Evolutionary conservation across 2,113 vertebrate species (phyloP).

Genomic region (Crotalus horridus): DNA sequence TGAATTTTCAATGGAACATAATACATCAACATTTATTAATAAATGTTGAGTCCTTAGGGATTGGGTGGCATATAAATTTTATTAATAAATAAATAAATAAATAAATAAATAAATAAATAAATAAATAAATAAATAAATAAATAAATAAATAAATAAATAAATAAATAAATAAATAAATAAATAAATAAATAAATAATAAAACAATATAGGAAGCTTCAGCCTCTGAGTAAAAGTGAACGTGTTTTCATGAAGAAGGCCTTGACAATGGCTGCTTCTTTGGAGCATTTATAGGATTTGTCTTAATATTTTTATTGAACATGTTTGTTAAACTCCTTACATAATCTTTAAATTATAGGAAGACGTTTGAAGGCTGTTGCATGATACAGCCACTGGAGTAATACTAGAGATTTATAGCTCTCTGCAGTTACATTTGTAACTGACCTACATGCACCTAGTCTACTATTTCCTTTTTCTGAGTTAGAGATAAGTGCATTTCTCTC

Average conservation of each 20-base stretch:
- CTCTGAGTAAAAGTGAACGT: slow-evolving; percentile 57
- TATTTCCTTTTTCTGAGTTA: slow-evolving; percentile 73
- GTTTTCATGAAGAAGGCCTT: slow-evolving; percentile 68
- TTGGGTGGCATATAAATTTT: too few relatives aligned
- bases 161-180: too few relatives aligned
- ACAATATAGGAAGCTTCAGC: slow-evolving; percentile 47
- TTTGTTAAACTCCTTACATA: slow-evolving; percentile 65
- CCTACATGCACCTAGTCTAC: slow-evolving; percentile 68
- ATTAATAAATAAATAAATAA: too few relatives aligned
- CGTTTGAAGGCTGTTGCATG: slow-evolving; percentile 60
- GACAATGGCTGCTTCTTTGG: slow-evolving; percentile 57
- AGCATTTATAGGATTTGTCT: slow-evolving; percentile 71
- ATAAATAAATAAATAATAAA: slow-evolving; percentile 60
- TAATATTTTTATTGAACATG: slow-evolving; percentile 74
- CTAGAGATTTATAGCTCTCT: slow-evolving; percentile 70
- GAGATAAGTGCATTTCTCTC: slow-evolving; percentile 73
- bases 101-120: too few relatives aligned
- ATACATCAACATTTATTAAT: slow-evolving; percentile 67
- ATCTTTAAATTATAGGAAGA: slow-evolving; percentile 75
- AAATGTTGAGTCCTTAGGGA: neutral
- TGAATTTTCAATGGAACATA: slow-evolving; percentile 56
- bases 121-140: slow-evolving; percentile 61
- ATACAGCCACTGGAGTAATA: slow-evolving; percentile 60
- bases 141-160: slow-evolving; percentile 10
- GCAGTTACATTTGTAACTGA: slow-evolving; percentile 73